These are phyloP conservation scores for Lithophane leautieri DNA, from an alignment of 2,888 invertebrate genomes.

Conservation along the genomic window DNA sequence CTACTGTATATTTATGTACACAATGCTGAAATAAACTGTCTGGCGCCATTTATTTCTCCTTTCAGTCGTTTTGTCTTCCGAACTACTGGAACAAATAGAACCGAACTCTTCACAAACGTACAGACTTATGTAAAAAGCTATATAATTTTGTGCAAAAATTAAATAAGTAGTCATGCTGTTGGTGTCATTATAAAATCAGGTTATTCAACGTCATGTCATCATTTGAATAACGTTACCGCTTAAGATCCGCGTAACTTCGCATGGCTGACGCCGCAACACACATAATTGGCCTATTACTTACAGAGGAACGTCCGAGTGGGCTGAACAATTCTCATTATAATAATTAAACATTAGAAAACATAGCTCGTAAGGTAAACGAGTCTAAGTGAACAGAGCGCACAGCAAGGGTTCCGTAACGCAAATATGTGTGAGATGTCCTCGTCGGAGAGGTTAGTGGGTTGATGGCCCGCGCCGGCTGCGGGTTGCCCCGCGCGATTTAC, in stretches of 20 bases:
- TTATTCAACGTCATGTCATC: conserved; percentile 63
- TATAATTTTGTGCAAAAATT: conserved; percentile 19
- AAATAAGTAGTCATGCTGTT: conserved; percentile 41
- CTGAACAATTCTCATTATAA: conserved; percentile 72
- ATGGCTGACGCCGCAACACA: conserved; percentile 72
- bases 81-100: conserved; percentile 44
- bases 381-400: conserved; percentile 33
- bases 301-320: conserved; percentile 71
- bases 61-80: conserved; percentile 41
- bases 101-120: not conserved
- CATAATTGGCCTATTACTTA: conserved; percentile 79
- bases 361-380: conserved; percentile 52
- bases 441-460: conserved; percentile 86
- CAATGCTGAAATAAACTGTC: conserved; percentile 59
- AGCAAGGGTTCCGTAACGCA: conserved; percentile 52
- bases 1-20: conserved; percentile 55
- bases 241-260: conserved; percentile 73
- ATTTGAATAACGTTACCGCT: conserved; percentile 74
- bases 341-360: conserved; percentile 67
- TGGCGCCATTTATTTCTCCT: conserved; percentile 47
- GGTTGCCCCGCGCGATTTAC: conserved; percentile 79
- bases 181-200: conserved; percentile 64
- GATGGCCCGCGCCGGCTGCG: conserved; percentile 75
- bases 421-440: conserved; percentile 72
- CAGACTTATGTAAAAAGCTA: conserved; percentile 17